phyloP scores from a whole-genome alignment of 2,113 vertebrate species.

The Silurus meridionalis region DNA sequence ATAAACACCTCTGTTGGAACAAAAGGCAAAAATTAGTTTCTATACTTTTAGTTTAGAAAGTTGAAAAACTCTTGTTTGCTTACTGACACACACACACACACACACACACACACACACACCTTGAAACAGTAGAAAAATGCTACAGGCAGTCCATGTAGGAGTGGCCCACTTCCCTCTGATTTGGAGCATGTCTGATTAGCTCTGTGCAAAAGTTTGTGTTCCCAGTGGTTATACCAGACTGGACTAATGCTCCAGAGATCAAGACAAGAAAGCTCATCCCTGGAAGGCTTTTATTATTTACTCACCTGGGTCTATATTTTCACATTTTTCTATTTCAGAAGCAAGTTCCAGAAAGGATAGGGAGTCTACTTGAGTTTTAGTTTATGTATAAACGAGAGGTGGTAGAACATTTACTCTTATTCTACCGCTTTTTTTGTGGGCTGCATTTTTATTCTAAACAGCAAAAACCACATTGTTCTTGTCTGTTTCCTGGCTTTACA shows the following conservation, averaged over 20 bases:
- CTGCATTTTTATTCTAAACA: not conserved
- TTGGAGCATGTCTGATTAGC: constrained; percentile 1
- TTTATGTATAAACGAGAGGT: not conserved
- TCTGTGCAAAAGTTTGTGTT: not conserved
- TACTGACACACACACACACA: constrained; percentile 17
- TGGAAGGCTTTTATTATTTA: not conserved
- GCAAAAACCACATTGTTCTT: not conserved
- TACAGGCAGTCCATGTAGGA: not conserved
- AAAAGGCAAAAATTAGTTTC: constrained; percentile 49
- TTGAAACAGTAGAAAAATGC: not conserved
- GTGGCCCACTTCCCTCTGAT: constrained; percentile 10
- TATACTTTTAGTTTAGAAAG: constrained; percentile 43
- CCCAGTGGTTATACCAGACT: not conserved
- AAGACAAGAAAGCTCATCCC: not conserved
- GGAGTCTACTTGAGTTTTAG: not conserved
- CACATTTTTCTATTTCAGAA: not conserved
- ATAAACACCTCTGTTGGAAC: constrained; percentile 58
- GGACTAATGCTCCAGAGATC: constrained; percentile 4
- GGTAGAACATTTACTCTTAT: not conserved
- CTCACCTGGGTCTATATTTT: not conserved
- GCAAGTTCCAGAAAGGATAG: not conserved
- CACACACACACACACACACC: constrained; percentile 9
- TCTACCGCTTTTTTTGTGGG: not conserved
- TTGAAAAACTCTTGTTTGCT: constrained; percentile 37
- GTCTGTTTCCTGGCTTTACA: not conserved